phyloP scores from a whole-genome alignment of 23 tunicate species.

The Halocynthia roretzi region DNA sequence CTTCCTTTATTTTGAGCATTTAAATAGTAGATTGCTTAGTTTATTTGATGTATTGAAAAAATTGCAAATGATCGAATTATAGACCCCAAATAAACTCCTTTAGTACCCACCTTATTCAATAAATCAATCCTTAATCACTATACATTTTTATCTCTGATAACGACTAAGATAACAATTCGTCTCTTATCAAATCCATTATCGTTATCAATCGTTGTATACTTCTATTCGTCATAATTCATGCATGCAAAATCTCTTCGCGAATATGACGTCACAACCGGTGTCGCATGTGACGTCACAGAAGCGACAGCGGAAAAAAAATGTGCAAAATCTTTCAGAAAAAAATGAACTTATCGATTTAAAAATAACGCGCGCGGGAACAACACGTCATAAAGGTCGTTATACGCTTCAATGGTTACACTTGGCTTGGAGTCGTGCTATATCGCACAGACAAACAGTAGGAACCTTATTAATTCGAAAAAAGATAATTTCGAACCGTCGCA shows the following conservation, averaged over 20 bases:
- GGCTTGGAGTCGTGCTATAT: background rate
- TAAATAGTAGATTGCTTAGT: background rate
- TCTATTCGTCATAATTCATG: too few species aligned
- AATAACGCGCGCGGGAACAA: too few species aligned
- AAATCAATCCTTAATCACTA: too few species aligned
- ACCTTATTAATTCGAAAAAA: background rate
- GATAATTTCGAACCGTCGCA: background rate
- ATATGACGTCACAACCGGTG: constrained; percentile 8
- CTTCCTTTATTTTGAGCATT: background rate
- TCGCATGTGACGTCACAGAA: too few species aligned
- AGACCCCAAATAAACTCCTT: background rate
- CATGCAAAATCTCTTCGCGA: background rate
- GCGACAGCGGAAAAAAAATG: too few species aligned
- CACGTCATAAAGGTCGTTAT: background rate
- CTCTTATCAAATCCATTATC: too few species aligned
- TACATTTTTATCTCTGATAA: too few species aligned
- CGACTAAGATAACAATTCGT: too few species aligned
- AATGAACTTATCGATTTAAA: too few species aligned
- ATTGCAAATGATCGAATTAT: background rate
- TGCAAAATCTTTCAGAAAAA: too few species aligned
- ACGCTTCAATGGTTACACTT: background rate
- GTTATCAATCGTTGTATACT: too few species aligned
- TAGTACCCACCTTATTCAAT: too few species aligned
- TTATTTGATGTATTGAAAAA: background rate
- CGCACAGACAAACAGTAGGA: background rate